Evolutionary conservation across 2,888 invertebrate genomes (phyloP), one percentile per base, ranked within the genome.

Genomic region (Xanthorhoe spadicearia): DNA sequence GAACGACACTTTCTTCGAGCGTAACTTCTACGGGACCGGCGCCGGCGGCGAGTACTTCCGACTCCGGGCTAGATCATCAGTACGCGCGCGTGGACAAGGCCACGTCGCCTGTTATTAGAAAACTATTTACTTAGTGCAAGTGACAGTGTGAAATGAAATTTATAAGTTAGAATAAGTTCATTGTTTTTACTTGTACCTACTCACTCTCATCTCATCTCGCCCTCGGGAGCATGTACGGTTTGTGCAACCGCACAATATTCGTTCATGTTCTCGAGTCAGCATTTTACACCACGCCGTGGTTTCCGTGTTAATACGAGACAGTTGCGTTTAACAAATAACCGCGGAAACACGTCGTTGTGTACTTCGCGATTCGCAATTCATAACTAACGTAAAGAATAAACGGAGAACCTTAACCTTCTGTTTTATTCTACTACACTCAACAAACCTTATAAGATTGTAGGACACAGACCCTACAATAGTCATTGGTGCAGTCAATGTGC

Each of bases 141-240:
- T 48, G 48, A 48, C 48, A 48, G 48, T 48, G 48, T 48, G 48
- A 15, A 48, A 48, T 48, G 48, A 48, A 48, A 10, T 48, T 48
- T 48, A 48, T 48, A 48, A 48, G 17, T 48, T 48, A 48, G 48
- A n/a, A 10, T 48, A 48, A 48, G 48, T n/a, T 48, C 48, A 48
- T 48, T 48, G 1, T 48, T 48, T 8, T 48, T 48, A 8, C 48
- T 48, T 48, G 48, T n/a, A n/a, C n/a, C n/a, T 48, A 48, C 48
- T 15, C 48, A 48, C 48, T n/a, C n/a, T 48, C 48, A 48, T 48
- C 48, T 48, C 48, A 48, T 48, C 48, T 48, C 48, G 48, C 48
- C 48, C 48, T 48, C 48, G 48, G 48, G 48, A 48, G 48, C 48
- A 48, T 48, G 48, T 48, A 48, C 48, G 48, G 48, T 48, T 48